phyloP scores from a whole-genome alignment of 1,140 invertebrate genomes.

The Orchesella cincta region DNA sequence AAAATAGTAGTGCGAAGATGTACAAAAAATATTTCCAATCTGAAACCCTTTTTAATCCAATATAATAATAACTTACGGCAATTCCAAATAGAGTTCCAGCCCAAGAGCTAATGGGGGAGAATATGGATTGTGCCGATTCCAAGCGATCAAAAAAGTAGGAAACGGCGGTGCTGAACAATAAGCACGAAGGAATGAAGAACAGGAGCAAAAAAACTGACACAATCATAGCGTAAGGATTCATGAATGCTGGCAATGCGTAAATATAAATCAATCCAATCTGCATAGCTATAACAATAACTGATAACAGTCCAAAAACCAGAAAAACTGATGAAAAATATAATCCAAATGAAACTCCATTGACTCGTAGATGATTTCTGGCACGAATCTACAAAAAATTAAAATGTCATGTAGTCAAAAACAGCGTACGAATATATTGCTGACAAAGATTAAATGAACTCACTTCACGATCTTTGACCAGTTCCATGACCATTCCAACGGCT shows the following conservation, averaged over 20 bases:
- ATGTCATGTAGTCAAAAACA: background rate
- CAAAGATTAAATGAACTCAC: constrained; percentile 61
- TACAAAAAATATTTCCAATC: background rate
- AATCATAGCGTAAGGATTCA: constrained; percentile 33
- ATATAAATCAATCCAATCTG: constrained; percentile 39
- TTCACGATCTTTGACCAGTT: constrained; percentile 80
- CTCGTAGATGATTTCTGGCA: constrained; percentile 77
- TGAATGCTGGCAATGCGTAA: constrained; percentile 54
- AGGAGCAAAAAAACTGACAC: constrained; percentile 61
- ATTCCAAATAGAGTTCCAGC: constrained; percentile 64
- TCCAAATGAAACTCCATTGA: constrained; percentile 75
- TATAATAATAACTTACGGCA: constrained; percentile 33
- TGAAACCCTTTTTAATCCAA: background rate
- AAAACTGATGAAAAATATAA: constrained; percentile 78
- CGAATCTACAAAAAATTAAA: constrained; percentile 66
- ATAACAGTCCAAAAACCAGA: constrained; percentile 67
- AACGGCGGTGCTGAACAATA: constrained; percentile 72
- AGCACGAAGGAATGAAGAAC: constrained; percentile 72
- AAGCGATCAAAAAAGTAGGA: constrained; percentile 79
- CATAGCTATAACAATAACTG: constrained; percentile 21
- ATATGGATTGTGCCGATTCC: constrained; percentile 76
- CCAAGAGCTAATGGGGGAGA: constrained; percentile 74
- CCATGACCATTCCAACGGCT: constrained; percentile 69
- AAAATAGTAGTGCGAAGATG: too few species aligned
- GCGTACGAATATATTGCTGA: too few species aligned